A percentile compares a stretch with the other conserved stretches of the same genome.
Evolutionary conservation across 1,140 invertebrate genomes (phyloP).

Genomic region (Caerostris darwini): DNA sequence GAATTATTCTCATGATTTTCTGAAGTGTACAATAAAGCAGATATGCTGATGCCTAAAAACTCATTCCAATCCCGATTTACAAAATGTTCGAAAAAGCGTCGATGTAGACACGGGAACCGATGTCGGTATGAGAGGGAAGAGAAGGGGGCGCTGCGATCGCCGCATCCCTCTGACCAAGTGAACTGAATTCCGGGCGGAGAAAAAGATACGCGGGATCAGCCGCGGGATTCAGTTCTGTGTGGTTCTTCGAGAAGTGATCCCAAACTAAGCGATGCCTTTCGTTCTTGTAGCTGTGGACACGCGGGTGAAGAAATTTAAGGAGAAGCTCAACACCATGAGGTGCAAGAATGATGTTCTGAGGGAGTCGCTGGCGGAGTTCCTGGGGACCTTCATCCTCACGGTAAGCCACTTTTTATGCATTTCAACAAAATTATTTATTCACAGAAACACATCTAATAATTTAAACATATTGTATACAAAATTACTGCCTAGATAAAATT

Average conservation of each 20-base stretch:
- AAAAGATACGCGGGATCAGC: conserved; percentile 51
- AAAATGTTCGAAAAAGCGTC: no score
- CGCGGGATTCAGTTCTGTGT: neutral
- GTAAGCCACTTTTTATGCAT: conserved; percentile 80
- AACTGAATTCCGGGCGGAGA: conserved; percentile 39
- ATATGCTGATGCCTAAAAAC: no score
- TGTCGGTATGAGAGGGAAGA: neutral
- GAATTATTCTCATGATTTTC: no score
- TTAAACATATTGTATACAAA: no score
- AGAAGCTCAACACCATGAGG: conserved; percentile 61
- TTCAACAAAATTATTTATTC: no score
- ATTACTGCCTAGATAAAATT: no score
- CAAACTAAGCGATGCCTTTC: conserved; percentile 45
- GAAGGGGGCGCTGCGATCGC: neutral
- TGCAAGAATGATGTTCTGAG: conserved; percentile 79
- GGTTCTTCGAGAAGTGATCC: neutral
- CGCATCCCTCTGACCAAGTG: conserved; percentile 47
- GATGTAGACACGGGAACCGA: no score
- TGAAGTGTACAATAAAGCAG: no score
- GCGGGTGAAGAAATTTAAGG: conserved; percentile 50
- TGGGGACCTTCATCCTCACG: conserved; percentile 84
- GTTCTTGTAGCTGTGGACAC: conserved; percentile 63
- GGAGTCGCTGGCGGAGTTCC: conserved; percentile 83
- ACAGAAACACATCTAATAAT: no score
- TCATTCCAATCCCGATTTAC: no score